Conservation (phyloP, 2,888 invertebrate genomes). For the Xestia ashworthii region DNA sequence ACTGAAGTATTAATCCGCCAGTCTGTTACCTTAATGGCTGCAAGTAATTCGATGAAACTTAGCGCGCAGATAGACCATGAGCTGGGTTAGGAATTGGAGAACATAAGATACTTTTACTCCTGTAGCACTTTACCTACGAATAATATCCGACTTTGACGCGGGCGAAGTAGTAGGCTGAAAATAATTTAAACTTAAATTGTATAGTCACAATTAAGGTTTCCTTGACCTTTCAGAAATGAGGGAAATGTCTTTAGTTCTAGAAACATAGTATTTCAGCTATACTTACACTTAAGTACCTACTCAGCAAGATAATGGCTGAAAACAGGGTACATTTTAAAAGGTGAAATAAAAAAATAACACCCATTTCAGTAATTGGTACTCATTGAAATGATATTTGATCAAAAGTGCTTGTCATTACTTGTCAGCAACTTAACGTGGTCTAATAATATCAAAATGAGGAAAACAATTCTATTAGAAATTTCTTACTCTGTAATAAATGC, state of each 20-base stretch:
- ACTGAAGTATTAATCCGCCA: background rate
- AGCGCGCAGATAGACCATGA: background rate
- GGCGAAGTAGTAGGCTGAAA: background rate
- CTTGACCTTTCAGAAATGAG: constrained; percentile 23
- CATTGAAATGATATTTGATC: background rate
- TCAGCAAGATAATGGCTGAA: background rate
- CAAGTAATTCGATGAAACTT: background rate
- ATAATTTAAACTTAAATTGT: background rate
- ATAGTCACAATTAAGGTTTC: background rate
- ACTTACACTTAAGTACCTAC: background rate
- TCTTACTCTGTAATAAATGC: too few relatives aligned
- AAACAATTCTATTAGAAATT: too few relatives aligned
- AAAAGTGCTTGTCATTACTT: background rate
- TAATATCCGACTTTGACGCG: background rate
- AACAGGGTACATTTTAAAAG: background rate
- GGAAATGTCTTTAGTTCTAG: constrained; percentile 5
- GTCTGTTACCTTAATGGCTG: background rate
- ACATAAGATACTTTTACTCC: background rate
- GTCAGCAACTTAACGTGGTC: background rate
- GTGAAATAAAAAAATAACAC: background rate
- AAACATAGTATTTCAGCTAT: background rate
- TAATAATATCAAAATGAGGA: background rate
- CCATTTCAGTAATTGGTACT: background rate
- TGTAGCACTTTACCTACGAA: background rate
- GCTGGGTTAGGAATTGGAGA: background rate